These are phyloP conservation scores for Sturnus vulgaris DNA, from an alignment of 2,113 vertebrate species.

Conservation along the genomic window DNA sequence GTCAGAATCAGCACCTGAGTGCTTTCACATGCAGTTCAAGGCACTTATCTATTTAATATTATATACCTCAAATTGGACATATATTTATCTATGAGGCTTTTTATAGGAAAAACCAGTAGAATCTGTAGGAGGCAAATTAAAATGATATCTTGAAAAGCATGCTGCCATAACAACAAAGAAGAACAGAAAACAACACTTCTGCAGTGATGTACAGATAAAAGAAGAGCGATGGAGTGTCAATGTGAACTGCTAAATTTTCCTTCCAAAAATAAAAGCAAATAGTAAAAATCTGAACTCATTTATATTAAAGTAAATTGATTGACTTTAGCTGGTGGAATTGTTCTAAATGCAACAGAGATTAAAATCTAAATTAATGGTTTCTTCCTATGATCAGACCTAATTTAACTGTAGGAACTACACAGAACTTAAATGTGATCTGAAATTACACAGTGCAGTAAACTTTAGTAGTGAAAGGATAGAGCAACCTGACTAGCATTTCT, in stretches of 20 bases:
- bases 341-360: not conserved
- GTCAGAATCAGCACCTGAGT: not conserved
- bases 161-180: not conserved
- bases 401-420: not conserved
- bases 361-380: not conserved
- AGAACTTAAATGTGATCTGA: not conserved
- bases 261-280: not conserved
- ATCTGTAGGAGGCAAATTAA: not conserved
- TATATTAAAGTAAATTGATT: not conserved
- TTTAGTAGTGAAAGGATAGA: not conserved
- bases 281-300: not conserved
- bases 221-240: not conserved
- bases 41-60: not conserved
- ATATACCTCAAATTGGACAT: not conserved
- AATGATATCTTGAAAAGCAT: constrained; percentile 9
- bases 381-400: not conserved
- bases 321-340: not conserved
- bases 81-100: not conserved
- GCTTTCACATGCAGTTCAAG: not conserved
- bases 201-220: not conserved
- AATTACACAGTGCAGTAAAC: not conserved
- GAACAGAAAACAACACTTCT: not conserved
- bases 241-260: not conserved
- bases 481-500: not conserved
- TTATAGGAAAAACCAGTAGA: not conserved